phyloP scores from a whole-genome alignment of 2,113 vertebrate genomes.

The Talpa occidentalis region DNA sequence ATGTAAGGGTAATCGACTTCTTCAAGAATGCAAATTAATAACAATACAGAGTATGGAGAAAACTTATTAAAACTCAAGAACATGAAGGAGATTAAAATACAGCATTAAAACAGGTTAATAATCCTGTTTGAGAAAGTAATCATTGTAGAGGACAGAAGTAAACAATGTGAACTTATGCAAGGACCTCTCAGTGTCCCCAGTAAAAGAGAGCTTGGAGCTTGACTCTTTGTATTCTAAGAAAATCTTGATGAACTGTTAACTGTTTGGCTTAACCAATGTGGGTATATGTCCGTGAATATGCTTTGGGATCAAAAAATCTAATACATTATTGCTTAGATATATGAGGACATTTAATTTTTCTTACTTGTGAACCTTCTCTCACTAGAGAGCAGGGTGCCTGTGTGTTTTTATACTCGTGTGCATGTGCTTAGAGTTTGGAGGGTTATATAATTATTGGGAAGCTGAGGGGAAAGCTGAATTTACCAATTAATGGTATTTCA shows the following conservation, averaged over 20 bases:
- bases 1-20: slow-evolving; percentile 44
- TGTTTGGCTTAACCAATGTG: not conserved
- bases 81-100: slow-evolving; percentile 64
- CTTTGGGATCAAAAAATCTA: not conserved
- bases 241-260: slow-evolving; percentile 24
- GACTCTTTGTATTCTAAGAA: not conserved
- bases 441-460: not conserved
- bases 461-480: not conserved
- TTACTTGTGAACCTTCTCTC: not conserved
- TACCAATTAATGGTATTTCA: not conserved
- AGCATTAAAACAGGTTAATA: slow-evolving; percentile 48
- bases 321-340: not conserved
- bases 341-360: slow-evolving; percentile 14
- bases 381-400: not conserved
- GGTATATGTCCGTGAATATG: not conserved
- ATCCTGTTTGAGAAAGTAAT: slow-evolving; percentile 57
- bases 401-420: not conserved
- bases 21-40: slow-evolving; percentile 66
- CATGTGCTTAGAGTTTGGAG: not conserved
- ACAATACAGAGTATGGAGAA: slow-evolving; percentile 21
- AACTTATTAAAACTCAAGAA: slow-evolving; percentile 67
- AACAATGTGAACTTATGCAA: not conserved
- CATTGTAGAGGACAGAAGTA: slow-evolving; percentile 51
- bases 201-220: not conserved
- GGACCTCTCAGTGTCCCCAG: not conserved